These are phyloP conservation scores for Gortyna flavago DNA, from an alignment of 2,888 invertebrate species.

Conservation along the genomic window DNA sequence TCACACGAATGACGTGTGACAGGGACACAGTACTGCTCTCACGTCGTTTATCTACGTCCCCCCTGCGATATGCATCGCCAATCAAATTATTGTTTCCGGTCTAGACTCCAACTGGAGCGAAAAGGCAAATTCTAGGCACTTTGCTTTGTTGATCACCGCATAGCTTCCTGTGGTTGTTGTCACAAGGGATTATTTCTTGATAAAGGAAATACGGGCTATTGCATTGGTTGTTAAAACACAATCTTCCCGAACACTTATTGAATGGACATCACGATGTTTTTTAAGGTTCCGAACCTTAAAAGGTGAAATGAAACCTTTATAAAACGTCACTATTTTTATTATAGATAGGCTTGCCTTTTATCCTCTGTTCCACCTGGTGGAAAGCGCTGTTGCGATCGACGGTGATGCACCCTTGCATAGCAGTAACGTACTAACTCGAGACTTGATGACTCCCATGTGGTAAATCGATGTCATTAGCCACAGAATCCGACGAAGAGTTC, in stretches of 20 bases:
- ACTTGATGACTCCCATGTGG: neutral
- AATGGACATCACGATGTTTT: neutral
- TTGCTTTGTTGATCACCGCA: slow-evolving; percentile 1
- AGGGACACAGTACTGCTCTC: slow-evolving; percentile 44
- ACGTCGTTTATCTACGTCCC: slow-evolving; percentile 55
- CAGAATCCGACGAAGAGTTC: neutral
- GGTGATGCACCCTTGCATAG: neutral
- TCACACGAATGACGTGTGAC: slow-evolving; percentile 47
- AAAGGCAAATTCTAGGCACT: slow-evolving; percentile 21
- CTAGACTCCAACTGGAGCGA: slow-evolving; percentile 22
- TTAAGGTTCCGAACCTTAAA: neutral
- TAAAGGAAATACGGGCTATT: neutral
- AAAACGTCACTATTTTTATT: neutral
- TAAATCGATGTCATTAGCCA: neutral
- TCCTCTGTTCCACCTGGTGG: neutral
- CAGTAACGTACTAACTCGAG: neutral
- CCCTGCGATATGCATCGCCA: slow-evolving; percentile 60
- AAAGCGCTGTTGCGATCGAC: neutral
- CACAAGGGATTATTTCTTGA: neutral
- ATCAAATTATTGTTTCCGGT: slow-evolving; percentile 57
- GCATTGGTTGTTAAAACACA: neutral
- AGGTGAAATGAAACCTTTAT: neutral
- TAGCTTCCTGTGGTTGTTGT: neutral
- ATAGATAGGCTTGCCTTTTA: neutral
- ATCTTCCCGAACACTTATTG: neutral